Evolutionary conservation across 2,888 invertebrate species (phyloP).

Genomic region (Latheticus oryzae): DNA sequence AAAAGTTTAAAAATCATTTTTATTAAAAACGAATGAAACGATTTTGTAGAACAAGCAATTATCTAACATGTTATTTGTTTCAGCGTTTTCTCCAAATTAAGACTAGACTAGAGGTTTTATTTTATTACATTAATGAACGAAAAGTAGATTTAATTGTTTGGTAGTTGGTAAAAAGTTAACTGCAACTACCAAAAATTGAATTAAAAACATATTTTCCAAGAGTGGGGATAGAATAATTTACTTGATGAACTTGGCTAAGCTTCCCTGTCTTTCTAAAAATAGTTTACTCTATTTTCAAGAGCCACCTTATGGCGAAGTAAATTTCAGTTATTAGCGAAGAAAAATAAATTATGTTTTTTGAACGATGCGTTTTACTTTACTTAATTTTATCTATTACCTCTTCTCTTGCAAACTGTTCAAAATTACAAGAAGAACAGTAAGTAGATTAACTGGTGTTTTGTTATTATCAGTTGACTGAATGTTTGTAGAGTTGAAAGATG

Average conservation of each 20-base stretch:
- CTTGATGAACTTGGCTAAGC: slow-evolving; percentile 30
- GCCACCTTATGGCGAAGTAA: slow-evolving; percentile 31
- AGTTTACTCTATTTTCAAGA: slow-evolving; percentile 38
- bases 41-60: too few relatives aligned
- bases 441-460: slow-evolving; percentile 64
- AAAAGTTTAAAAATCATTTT: too few relatives aligned
- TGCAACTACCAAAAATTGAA: too few relatives aligned
- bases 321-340: slow-evolving; percentile 28
- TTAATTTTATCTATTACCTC: slow-evolving; percentile 16
- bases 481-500: slow-evolving; percentile 78
- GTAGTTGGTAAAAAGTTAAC: too few relatives aligned
- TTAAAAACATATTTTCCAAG: too few relatives aligned
- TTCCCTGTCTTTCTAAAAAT: slow-evolving; percentile 36
- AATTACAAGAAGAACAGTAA: slow-evolving; percentile 54
- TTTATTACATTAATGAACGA: too few relatives aligned
- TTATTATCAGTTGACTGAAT: slow-evolving; percentile 74
- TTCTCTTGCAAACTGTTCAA: not conserved
- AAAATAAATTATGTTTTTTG: slow-evolving; percentile 36
- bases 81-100: too few relatives aligned
- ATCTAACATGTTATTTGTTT: slow-evolving; percentile 5
- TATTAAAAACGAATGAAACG: too few relatives aligned
- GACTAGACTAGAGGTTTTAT: too few relatives aligned
- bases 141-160: too few relatives aligned
- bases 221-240: slow-evolving; percentile 23
- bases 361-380: slow-evolving; percentile 4